These are phyloP conservation scores for Centrocercus urophasianus DNA, from an alignment of 2,113 vertebrate genomes.

Conservation along the genomic window DNA sequence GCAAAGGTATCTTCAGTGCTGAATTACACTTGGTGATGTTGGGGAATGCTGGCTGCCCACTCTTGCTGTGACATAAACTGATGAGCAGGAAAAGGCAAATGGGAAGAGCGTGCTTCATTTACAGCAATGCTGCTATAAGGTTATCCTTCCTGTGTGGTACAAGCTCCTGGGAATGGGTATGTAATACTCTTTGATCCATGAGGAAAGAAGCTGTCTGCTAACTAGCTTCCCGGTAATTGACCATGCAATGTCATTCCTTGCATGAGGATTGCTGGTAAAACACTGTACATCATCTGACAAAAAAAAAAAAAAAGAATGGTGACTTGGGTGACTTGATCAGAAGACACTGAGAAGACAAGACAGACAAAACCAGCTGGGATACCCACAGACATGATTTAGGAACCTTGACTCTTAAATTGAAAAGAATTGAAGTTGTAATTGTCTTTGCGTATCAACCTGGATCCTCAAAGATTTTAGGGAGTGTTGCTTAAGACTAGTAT, in stretches of 20 bases:
- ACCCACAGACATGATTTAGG: not conserved
- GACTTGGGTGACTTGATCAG: not conserved
- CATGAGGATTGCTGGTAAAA: not conserved
- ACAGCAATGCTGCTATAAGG: not conserved
- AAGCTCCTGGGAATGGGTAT: not conserved
- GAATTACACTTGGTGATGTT: not conserved
- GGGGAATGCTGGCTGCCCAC: not conserved
- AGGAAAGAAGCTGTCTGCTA: not conserved
- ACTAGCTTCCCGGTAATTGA: conserved; percentile 13
- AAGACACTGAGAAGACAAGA: not conserved
- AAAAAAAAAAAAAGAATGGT: not conserved
- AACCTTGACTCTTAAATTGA: not conserved
- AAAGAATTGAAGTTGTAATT: not conserved
- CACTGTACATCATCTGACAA: not conserved
- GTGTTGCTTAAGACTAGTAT: not conserved
- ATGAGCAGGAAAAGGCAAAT: not conserved
- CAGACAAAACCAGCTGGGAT: not conserved
- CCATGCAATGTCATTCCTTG: not conserved
- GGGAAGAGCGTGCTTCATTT: not conserved
- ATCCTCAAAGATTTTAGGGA: not conserved
- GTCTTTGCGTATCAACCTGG: not conserved
- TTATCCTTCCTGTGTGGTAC: not conserved
- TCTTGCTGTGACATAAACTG: not conserved
- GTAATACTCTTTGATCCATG: not conserved
- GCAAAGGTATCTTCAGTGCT: not conserved